These are phyloP conservation scores for Lucilia sericata DNA, from an alignment of 1,140 invertebrate species.

Conservation along the genomic window DNA sequence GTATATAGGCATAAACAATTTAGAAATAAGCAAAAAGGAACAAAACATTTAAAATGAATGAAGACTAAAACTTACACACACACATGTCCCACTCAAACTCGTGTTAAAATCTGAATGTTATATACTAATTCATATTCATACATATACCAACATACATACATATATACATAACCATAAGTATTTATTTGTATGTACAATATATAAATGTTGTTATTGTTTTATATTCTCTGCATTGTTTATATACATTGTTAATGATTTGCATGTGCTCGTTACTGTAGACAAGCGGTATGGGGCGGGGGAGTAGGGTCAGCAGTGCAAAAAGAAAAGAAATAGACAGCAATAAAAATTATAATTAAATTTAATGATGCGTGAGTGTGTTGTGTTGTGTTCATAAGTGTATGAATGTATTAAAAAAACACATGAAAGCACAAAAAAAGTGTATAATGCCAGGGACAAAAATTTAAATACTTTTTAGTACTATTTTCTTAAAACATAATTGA, in stretches of 20 bases:
- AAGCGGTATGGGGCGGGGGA: too few species aligned
- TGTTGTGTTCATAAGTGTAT: background rate
- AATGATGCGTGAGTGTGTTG: conserved; percentile 11
- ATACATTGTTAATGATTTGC: too few species aligned
- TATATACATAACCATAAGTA: background rate
- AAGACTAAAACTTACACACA: background rate
- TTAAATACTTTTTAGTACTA: too few species aligned
- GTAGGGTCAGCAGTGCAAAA: background rate
- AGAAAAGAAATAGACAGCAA: background rate
- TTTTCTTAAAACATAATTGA: too few species aligned
- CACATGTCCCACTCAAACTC: background rate
- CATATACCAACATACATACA: background rate
- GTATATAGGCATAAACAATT: background rate
- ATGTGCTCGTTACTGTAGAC: too few species aligned
- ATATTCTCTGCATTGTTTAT: background rate
- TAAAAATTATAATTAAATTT: conserved; percentile 25
- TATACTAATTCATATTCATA: too few species aligned
- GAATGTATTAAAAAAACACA: background rate
- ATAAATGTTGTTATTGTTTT: background rate
- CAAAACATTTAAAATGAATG: background rate
- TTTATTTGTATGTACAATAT: background rate
- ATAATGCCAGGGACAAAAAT: too few species aligned
- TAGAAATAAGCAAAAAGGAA: background rate
- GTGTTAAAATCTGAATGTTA: too few species aligned
- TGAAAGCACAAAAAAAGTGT: too few species aligned